A percentile compares a stretch with the other conserved stretches of the same genome.
Conservation (phyloP, 2,888 invertebrate genomes). For the Drepanosiphum platanoidis region DNA sequence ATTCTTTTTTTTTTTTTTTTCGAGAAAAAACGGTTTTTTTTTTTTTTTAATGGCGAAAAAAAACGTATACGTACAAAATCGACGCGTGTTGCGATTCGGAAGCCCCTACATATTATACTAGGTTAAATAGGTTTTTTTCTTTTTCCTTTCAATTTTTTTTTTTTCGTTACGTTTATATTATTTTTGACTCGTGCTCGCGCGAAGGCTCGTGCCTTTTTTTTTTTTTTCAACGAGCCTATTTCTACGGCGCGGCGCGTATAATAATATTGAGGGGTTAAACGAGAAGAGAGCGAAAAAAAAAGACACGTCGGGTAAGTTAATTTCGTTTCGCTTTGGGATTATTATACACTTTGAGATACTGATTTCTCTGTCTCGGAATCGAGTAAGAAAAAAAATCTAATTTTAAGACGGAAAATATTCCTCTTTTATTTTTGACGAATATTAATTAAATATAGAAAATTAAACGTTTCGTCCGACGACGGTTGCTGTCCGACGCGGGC, state of each 20-base stretch:
- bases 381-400: constrained; percentile 14
- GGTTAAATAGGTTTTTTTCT: constrained; percentile 31
- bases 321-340: constrained; percentile 31
- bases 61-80: constrained; percentile 44
- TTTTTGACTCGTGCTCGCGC: constrained; percentile 57
- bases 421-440: constrained; percentile 30
- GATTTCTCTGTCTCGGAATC: neutral
- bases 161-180: constrained; percentile 36
- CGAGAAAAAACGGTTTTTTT: constrained; percentile 58
- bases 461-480: neutral
- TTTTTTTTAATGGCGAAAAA: constrained; percentile 41
- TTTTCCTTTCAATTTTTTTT: constrained; percentile 40
- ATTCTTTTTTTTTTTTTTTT: too few species aligned
- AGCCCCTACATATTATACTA: neutral
- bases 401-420: neutral
- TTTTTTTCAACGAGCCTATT: too few species aligned
- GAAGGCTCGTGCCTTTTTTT: constrained; percentile 56
- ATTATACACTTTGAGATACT: constrained; percentile 25
- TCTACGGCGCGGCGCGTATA: neutral
- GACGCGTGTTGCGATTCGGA: constrained; percentile 53
- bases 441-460: constrained; percentile 32
- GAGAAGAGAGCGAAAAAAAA: constrained; percentile 11
- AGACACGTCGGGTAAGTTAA: neutral
- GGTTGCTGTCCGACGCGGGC: neutral
- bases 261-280: constrained; percentile 14